phyloP scores from a whole-genome alignment of 2,797 vertebrate genomes.

The Malurus leucopterus region DNA sequence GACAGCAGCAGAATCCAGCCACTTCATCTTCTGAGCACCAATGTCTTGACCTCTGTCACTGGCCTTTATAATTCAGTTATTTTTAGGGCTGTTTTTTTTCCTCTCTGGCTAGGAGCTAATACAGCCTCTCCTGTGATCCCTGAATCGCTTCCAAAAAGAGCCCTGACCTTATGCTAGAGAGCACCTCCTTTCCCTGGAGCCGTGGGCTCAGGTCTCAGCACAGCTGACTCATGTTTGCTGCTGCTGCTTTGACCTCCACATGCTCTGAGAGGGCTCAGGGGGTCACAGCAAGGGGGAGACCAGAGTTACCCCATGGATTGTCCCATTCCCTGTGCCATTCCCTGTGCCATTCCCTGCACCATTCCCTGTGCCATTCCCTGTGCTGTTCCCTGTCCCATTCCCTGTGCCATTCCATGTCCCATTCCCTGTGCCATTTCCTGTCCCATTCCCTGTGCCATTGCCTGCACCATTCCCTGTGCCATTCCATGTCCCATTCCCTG shows the following conservation, averaged over 20 bases:
- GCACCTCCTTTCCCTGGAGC: neutral
- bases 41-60: neutral
- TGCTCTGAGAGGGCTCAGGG: neutral
- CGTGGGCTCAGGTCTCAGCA: neutral
- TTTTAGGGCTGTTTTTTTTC: neutral
- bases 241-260: fast-evolving
- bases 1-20: neutral
- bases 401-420: too few relatives aligned
- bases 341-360: too few relatives aligned
- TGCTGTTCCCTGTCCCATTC: too few relatives aligned
- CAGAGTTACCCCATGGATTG: neutral
- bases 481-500: too few relatives aligned
- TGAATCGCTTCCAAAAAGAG: neutral
- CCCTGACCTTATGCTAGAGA: neutral
- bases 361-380: too few relatives aligned
- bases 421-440: too few relatives aligned
- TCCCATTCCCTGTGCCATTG: too few relatives aligned
- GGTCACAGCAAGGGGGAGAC: neutral
- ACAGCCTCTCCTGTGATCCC: neutral
- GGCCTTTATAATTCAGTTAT: neutral
- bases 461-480: too few relatives aligned
- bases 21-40: neutral
- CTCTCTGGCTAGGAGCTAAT: neutral
- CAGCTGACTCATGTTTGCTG: neutral
- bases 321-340: too few relatives aligned